phyloP scores from a whole-genome alignment of 1,140 invertebrate genomes.

The Leptinotarsa lineolata region DNA sequence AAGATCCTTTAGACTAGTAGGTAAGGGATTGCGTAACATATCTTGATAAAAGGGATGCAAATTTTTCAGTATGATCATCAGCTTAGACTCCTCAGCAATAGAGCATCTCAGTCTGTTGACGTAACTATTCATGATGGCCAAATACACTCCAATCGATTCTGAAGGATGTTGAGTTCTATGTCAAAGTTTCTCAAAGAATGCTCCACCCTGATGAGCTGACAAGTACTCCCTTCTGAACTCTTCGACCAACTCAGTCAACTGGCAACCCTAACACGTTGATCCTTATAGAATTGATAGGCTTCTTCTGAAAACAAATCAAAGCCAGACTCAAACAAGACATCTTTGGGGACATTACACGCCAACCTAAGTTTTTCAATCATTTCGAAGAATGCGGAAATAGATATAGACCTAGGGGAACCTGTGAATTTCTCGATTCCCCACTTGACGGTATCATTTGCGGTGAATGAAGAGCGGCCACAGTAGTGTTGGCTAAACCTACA shows the following conservation, averaged over 20 bases:
- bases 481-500: not conserved
- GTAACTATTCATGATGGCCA: conserved; percentile 45
- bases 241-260: not conserved
- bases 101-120: conserved; percentile 40
- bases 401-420: conserved; percentile 10
- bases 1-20: conserved; percentile 21
- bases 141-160: not conserved
- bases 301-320: conserved; percentile 20
- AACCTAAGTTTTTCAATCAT: conserved; percentile 40
- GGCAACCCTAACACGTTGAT: not conserved
- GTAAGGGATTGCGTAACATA: conserved; percentile 24
- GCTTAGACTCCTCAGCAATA: conserved; percentile 14
- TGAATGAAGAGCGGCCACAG: not conserved
- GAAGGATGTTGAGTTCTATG: not conserved
- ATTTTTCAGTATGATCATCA: conserved; percentile 28
- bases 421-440: conserved; percentile 20
- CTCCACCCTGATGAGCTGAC: not conserved
- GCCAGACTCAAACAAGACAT: conserved; percentile 29
- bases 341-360: conserved; percentile 32
- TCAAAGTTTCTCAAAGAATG: not conserved
- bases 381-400: conserved; percentile 44
- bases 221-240: conserved; percentile 26
- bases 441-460: conserved; percentile 9
- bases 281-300: conserved; percentile 43
- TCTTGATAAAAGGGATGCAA: conserved; percentile 32